Conservation (phyloP, 2,888 invertebrate species). For the Drepanosiphum platanoidis region DNA sequence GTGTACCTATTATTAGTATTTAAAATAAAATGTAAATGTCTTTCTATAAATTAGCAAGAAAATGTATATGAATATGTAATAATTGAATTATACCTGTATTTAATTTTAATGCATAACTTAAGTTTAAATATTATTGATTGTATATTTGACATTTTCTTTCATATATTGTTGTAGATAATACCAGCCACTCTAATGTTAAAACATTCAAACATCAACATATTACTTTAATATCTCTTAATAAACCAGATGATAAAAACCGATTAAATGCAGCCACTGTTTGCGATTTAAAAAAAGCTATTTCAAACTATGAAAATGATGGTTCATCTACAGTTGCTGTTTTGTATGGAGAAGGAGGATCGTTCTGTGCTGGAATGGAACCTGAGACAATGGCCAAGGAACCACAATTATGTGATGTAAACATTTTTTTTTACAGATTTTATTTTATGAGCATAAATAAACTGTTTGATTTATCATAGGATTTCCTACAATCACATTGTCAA, state of each 20-base stretch:
- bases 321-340: conserved; percentile 79
- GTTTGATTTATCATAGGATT: conserved; percentile 69
- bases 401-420: conserved; percentile 32
- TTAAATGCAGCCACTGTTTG: conserved; percentile 77
- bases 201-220: conserved; percentile 63
- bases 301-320: conserved; percentile 81
- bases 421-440: background rate
- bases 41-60: no score
- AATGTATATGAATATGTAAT: no score
- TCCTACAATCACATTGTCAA: conserved; percentile 76
- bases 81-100: no score
- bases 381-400: conserved; percentile 73
- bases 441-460: background rate
- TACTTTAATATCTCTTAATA: conserved; percentile 81
- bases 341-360: conserved; percentile 91
- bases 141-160: no score
- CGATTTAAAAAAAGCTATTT: conserved; percentile 77
- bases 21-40: no score
- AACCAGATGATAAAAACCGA: conserved; percentile 84
- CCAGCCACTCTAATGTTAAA: conserved; percentile 20
- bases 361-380: conserved; percentile 92
- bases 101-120: background rate
- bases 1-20: background rate
- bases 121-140: background rate
- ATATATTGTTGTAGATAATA: conserved; percentile 41